Conservation (phyloP, 1,140 invertebrate species). For the Trichomalopsis sarcophagae region DNA sequence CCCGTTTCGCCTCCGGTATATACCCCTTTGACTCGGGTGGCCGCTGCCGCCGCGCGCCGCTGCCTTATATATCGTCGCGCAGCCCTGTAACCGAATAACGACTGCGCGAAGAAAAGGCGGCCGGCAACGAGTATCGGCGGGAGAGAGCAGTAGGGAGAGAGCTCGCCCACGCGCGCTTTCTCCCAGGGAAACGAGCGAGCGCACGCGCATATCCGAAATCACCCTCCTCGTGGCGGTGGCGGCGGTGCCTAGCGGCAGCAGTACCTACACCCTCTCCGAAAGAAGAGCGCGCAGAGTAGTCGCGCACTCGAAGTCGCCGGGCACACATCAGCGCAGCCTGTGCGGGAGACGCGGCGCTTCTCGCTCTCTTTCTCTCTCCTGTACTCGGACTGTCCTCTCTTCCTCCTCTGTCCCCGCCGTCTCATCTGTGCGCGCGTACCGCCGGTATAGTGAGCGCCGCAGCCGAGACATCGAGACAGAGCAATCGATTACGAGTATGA, state of each 20-base stretch:
- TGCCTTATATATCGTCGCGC: too few relatives aligned
- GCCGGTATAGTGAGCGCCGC: not conserved
- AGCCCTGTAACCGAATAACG: too few relatives aligned
- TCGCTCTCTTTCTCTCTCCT: slow-evolving; percentile 25
- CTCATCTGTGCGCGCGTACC: too few relatives aligned
- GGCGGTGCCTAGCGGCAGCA: too few relatives aligned
- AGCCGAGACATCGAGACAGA: not conserved
- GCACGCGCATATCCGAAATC: not conserved
- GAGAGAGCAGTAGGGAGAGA: not conserved
- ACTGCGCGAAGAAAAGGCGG: too few relatives aligned
- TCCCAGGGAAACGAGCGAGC: not conserved
- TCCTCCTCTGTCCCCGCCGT: not conserved
- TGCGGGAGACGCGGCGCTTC: slow-evolving; percentile 58
- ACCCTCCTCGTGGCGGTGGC: slow-evolving; percentile 9
- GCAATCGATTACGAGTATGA: slow-evolving; percentile 69
- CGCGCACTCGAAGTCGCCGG: slow-evolving; percentile 34
- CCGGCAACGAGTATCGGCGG: too few relatives aligned
- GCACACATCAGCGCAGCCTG: slow-evolving; percentile 29
- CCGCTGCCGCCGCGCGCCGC: too few relatives aligned
- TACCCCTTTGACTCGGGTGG: too few relatives aligned
- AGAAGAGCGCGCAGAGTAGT: slow-evolving; percentile 32
- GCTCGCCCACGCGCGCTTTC: not conserved
- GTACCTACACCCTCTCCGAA: not conserved
- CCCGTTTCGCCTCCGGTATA: too few relatives aligned
- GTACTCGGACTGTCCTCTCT: slow-evolving; percentile 2